Conservation (phyloP, 2,113 vertebrate species). For the Acrocephalus arundinaceus region DNA sequence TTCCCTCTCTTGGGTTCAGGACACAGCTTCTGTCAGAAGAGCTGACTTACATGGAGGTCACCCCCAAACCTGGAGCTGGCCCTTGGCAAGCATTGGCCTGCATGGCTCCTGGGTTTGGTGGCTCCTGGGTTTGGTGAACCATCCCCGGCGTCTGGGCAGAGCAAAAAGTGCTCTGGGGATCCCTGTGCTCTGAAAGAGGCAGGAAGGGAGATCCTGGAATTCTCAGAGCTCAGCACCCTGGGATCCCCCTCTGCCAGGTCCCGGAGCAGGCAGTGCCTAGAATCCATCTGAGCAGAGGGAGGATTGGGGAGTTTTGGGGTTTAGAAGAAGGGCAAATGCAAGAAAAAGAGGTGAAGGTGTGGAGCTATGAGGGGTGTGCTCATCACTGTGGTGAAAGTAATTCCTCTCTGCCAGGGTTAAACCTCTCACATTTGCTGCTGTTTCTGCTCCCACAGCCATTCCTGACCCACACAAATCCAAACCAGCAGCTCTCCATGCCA, state of each 20-base stretch:
- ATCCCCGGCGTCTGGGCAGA: background rate
- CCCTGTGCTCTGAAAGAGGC: background rate
- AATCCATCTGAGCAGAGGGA: background rate
- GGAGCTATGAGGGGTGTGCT: background rate
- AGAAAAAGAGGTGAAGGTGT: background rate
- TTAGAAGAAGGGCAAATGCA: background rate
- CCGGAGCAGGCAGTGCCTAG: background rate
- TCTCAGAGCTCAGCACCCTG: too few species aligned
- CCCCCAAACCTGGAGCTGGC: background rate
- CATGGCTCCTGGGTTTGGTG: background rate
- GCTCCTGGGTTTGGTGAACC: background rate
- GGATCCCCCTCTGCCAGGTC: rapidly evolving
- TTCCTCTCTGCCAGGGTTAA: background rate
- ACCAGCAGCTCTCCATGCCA: background rate
- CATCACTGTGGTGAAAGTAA: background rate
- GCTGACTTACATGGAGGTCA: background rate
- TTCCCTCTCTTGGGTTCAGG: background rate
- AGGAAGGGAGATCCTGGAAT: background rate
- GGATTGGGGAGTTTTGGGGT: background rate
- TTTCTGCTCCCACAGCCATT: background rate
- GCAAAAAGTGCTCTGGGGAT: background rate
- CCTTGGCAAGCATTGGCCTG: background rate
- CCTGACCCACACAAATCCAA: background rate
- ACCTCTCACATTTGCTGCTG: background rate
- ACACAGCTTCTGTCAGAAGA: background rate